phyloP scores from a whole-genome alignment of 2,888 invertebrate genomes.

The Anthoptus insignis region DNA sequence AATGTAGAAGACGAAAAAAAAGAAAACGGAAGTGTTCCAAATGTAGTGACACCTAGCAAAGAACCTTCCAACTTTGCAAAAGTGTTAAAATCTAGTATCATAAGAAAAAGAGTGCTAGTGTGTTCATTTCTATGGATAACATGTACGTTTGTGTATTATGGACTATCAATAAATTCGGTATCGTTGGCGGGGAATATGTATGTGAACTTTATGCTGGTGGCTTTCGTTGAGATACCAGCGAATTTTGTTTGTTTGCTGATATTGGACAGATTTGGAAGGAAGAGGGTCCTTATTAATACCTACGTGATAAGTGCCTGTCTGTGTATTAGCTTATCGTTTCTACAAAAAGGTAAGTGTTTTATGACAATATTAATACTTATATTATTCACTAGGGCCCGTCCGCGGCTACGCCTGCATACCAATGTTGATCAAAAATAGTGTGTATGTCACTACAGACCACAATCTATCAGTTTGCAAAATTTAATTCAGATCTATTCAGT shows the following conservation, averaged over 20 bases:
- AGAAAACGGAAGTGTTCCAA: constrained; percentile 41
- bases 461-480: too few species aligned
- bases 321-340: constrained; percentile 87
- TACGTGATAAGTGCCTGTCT: constrained; percentile 89
- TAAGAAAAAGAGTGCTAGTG: constrained; percentile 86
- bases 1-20: constrained; percentile 48
- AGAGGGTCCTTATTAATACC: constrained; percentile 87
- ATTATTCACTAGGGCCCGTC: too few species aligned
- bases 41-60: constrained; percentile 46
- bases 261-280: constrained; percentile 89
- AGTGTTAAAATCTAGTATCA: constrained; percentile 84
- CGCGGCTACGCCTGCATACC: too few species aligned
- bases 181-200: constrained; percentile 92
- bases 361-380: background rate
- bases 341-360: constrained; percentile 82
- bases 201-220: constrained; percentile 90
- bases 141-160: constrained; percentile 93
- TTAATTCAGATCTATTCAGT: too few species aligned
- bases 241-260: constrained; percentile 88
- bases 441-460: too few species aligned
- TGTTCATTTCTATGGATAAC: constrained; percentile 94
- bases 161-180: constrained; percentile 92
- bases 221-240: constrained; percentile 91
- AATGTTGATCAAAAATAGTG: too few species aligned
- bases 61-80: constrained; percentile 64